Percentiles rank a stretch among this genome's conserved stretches.
These are phyloP conservation scores for Monoplex corrugatus DNA, from an alignment of 2,888 invertebrate species.

Conservation along the genomic window DNA sequence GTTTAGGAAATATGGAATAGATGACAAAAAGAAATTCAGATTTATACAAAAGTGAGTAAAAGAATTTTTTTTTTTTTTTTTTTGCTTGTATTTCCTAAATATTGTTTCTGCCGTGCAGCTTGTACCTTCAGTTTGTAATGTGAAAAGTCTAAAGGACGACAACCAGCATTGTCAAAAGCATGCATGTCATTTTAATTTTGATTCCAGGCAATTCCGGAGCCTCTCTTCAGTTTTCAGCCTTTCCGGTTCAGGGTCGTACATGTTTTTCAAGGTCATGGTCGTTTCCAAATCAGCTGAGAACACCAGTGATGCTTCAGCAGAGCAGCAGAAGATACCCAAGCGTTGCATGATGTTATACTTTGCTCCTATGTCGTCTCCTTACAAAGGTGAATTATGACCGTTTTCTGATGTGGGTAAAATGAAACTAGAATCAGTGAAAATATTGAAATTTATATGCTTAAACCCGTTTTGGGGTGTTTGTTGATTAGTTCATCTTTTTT, in stretches of 20 bases:
- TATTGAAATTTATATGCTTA: not conserved
- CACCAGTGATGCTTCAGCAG: not conserved
- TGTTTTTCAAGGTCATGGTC: slow-evolving; percentile 54
- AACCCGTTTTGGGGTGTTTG: not conserved
- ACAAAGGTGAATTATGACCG: slow-evolving; percentile 51
- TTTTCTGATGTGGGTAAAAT: no score
- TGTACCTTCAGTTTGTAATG: no score
- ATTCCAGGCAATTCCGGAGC: slow-evolving; percentile 55
- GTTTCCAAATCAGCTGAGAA: slow-evolving; percentile 21
- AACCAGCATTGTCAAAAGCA: no score
- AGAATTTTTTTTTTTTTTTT: no score
- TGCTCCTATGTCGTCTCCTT: slow-evolving; percentile 55
- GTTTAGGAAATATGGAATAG: no score
- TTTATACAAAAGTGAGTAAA: no score
- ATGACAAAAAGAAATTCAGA: no score
- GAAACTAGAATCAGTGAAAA: not conserved
- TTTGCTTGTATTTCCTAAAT: no score
- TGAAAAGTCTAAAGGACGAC: no score
- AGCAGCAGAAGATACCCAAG: slow-evolving; percentile 38
- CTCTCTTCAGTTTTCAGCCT: slow-evolving; percentile 52
- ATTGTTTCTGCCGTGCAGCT: no score
- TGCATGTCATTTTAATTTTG: not conserved
- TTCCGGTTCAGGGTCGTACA: slow-evolving; percentile 53
- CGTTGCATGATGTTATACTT: slow-evolving; percentile 54
- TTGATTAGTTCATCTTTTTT: not conserved